Evolutionary conservation across 2,888 invertebrate genomes (phyloP), one percentile per base, ranked within the genome.

Genomic region (Eutolmus rufibarbis): DNA sequence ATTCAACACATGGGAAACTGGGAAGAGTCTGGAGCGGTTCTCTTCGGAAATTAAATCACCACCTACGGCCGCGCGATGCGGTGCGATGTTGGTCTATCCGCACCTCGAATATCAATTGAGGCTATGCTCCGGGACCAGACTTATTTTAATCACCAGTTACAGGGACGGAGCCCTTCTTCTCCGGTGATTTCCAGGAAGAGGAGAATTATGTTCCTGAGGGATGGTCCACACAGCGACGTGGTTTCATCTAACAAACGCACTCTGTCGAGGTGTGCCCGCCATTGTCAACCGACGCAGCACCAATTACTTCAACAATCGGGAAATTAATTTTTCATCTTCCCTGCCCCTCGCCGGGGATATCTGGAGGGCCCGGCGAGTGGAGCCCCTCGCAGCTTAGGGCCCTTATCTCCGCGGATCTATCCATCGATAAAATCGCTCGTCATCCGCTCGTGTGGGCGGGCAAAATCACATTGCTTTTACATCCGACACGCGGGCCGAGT

Each of bases 301-400:
- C 85, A 85, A 85, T 85, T 85, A 85, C 85, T 74, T 8, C 85
- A 66, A 85, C 85, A 85, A 85, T 85, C 85, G 85, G 85, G 34
- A 85, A 85, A 85, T 74, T 85, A 74, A 85, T 85, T 85, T 85
- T 85, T 85, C 85, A 31, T 85, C 19, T 85, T 46, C 57, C n/a
- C 34, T 85, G 28, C 51, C 85, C 43, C 74, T 74, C 28, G 46
- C 5, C 23, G 56, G 31, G 46, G 40, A 34, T 3, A 28, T 74
- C 74, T 19, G 1, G 34, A 56, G 40, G 76, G 28, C 14, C 8
- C 12, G 16, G 0, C 12, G 76, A 34, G 8, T 31, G 34, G 34
- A 37, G 37, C 28, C 37, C 9, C 43, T 85, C 43, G 16, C 19
- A 31, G n/a, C 51, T 34, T 74, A 74, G 14, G 46, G 28, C 16